Conservation (phyloP, 2,888 invertebrate genomes). For the Anoncus sp. region DNA sequence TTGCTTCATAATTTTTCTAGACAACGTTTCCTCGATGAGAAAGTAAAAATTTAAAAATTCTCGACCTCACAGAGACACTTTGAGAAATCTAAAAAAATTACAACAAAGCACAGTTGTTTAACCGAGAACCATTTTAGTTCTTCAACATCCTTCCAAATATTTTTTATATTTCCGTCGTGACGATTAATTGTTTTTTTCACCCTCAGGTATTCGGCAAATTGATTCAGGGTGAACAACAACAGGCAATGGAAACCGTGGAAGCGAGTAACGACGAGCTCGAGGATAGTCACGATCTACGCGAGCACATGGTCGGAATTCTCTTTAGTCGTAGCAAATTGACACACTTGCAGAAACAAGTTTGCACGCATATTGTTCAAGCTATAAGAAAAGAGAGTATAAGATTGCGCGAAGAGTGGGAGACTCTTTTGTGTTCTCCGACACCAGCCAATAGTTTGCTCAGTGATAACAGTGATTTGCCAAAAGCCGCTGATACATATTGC, state of each 20-base stretch:
- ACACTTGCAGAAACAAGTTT: conserved; percentile 95
- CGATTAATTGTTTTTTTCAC: no score
- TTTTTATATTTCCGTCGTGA: no score
- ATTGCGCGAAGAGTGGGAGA: conserved; percentile 97
- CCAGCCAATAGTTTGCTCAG: conserved; percentile 80
- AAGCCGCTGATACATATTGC: conserved; percentile 94
- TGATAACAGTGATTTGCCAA: conserved; percentile 83
- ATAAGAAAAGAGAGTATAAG: conserved; percentile 95
- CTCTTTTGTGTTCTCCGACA: conserved; percentile 84
- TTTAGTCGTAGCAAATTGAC: conserved; percentile 97
- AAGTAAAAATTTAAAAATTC: no score
- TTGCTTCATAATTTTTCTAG: no score
- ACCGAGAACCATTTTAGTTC: no score
- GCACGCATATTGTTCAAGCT: conserved; percentile 94
- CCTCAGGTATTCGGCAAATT: conserved; percentile 94
- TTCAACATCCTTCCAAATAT: no score
- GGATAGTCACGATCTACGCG: conserved; percentile 90
- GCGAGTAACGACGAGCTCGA: conserved; percentile 80
- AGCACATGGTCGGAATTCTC: conserved; percentile 98
- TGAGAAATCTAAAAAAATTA: no score
- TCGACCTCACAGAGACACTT: no score
- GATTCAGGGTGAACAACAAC: conserved; percentile 88
- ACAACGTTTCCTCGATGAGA: no score
- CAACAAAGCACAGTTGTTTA: no score
- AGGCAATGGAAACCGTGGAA: conserved; percentile 77